These are phyloP conservation scores for Hippocampus kuda DNA, from an alignment of 2,797 vertebrate species.

Conservation along the genomic window DNA sequence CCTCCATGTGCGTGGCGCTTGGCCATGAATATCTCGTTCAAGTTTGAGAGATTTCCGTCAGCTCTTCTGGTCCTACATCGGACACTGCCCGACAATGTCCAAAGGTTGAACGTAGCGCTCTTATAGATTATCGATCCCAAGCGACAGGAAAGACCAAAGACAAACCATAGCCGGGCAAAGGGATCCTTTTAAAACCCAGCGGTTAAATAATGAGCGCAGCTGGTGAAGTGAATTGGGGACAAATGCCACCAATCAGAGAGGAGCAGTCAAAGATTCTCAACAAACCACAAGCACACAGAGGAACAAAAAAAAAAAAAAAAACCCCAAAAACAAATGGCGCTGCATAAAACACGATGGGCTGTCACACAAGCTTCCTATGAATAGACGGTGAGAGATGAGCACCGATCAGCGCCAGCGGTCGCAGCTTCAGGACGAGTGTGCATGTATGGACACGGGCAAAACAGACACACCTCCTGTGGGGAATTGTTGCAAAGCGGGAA, in stretches of 20 bases:
- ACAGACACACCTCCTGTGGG: slow-evolving; percentile 13
- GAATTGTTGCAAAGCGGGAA: slow-evolving; percentile 39
- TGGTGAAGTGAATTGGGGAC: no score
- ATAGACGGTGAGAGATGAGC: slow-evolving; percentile 25
- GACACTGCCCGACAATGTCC: not conserved
- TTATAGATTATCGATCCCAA: no score
- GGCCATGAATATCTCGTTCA: not conserved
- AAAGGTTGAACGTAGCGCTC: not conserved
- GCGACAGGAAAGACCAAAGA: no score
- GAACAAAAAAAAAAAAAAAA: no score
- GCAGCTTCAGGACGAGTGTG: not conserved
- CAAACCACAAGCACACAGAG: no score
- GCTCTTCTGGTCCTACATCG: not conserved
- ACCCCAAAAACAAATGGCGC: no score
- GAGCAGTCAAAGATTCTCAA: not conserved
- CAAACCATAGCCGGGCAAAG: no score
- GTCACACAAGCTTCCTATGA: slow-evolving; percentile 3
- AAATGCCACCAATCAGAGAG: no score
- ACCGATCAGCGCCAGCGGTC: slow-evolving; percentile 26
- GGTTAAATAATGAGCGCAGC: no score
- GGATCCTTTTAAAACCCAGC: no score
- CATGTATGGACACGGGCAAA: not conserved
- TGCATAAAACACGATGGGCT: not conserved
- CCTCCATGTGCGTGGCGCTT: not conserved
- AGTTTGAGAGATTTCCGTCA: not conserved